A percentile compares a stretch with the other conserved stretches of the same genome.
Evolutionary conservation across 2,888 invertebrate species (phyloP).

Genomic region (Nycteola revayana): DNA sequence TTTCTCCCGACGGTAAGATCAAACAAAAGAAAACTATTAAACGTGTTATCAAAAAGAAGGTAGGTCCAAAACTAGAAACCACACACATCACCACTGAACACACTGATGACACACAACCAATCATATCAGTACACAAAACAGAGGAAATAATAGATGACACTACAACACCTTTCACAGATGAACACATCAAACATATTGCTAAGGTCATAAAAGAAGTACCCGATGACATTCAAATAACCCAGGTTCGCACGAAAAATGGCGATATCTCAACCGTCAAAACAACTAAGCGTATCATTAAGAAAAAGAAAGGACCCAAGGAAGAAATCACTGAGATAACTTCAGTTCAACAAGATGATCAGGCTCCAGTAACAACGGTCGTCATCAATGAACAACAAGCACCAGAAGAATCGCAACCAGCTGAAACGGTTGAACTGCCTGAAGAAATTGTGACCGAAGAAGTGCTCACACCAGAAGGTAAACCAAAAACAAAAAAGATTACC

Average conservation of each 20-base stretch:
- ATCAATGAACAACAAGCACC: conserved; percentile 50
- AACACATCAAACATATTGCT: conserved; percentile 13
- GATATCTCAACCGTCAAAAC: conserved; percentile 47
- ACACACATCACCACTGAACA: conserved; percentile 46
- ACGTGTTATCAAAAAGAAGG: conserved; percentile 38
- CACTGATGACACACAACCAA: conserved; percentile 16
- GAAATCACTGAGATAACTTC: conserved; percentile 70
- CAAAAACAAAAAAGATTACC: conserved; percentile 44
- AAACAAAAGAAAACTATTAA: conserved; percentile 34
- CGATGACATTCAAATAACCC: no score
- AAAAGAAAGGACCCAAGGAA: conserved; percentile 56
- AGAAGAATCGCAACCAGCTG: conserved; percentile 37
- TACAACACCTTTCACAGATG: conserved; percentile 20
- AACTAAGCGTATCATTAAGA: conserved; percentile 40
- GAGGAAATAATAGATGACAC: conserved; percentile 27
- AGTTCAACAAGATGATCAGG: conserved; percentile 56
- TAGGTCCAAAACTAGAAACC: conserved; percentile 36
- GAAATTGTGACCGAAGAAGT: no score
- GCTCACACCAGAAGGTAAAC: conserved; percentile 34
- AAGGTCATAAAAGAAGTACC: no score
- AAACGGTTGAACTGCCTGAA: conserved; percentile 47
- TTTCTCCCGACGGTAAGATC: conserved; percentile 40
- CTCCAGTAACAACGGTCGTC: conserved; percentile 47
- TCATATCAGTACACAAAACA: conserved; percentile 31
- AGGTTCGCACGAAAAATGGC: no score